phyloP scores from a whole-genome alignment of 1,140 invertebrate genomes.

The Hycleus cichorii region DNA sequence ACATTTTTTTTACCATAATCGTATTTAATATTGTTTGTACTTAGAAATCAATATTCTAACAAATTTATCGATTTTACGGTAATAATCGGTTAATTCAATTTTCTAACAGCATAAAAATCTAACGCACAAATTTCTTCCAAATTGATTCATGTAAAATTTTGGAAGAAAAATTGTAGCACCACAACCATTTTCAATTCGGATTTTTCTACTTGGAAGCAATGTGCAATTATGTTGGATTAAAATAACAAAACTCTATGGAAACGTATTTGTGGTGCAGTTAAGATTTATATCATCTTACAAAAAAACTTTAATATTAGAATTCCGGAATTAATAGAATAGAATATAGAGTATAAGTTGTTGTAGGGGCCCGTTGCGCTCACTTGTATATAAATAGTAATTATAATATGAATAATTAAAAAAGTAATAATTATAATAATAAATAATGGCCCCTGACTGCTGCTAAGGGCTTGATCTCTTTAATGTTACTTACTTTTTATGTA shows the following conservation, averaged over 20 bases:
- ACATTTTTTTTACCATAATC: too few relatives aligned
- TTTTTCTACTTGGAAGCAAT: not conserved
- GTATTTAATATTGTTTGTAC: too few relatives aligned
- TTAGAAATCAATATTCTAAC: too few relatives aligned
- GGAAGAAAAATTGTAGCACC: not conserved
- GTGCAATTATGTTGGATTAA: not conserved
- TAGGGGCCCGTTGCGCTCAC: conserved; percentile 24
- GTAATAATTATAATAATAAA: not conserved
- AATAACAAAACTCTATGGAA: not conserved
- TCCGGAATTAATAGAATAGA: conserved; percentile 15
- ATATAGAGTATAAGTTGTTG: conserved; percentile 21
- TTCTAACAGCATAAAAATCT: too few relatives aligned
- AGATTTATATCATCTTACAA: not conserved
- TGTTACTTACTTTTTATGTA: conserved; percentile 26
- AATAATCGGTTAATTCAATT: too few relatives aligned
- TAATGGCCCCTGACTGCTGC: conserved; percentile 27
- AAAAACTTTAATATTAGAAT: not conserved
- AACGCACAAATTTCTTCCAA: too few relatives aligned
- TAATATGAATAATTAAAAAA: too few relatives aligned
- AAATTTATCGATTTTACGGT: too few relatives aligned
- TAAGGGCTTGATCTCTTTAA: conserved; percentile 36
- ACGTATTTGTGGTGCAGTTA: not conserved
- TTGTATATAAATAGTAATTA: conserved; percentile 15
- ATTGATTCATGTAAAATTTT: too few relatives aligned
- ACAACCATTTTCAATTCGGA: not conserved